Evolutionary conservation across 2,888 invertebrate genomes (phyloP).

Genomic region (Aethes cnicana): DNA sequence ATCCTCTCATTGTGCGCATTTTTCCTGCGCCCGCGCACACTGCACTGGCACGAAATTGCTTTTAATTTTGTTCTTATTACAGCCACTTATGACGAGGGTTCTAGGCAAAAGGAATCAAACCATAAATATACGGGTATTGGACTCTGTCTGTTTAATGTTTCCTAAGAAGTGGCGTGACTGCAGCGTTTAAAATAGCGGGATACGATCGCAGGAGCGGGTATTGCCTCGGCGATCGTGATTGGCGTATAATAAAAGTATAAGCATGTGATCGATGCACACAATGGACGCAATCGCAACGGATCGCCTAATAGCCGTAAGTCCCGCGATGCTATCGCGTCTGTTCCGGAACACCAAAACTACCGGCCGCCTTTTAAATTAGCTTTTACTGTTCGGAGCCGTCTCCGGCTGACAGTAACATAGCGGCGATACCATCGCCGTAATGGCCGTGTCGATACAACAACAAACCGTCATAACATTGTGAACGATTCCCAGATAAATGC

Average conservation of each 20-base stretch:
- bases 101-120: constrained; percentile 28
- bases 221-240: constrained; percentile 6
- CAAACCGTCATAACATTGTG: constrained; percentile 29
- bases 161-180: not conserved
- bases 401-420: constrained; percentile 29
- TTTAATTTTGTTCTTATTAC: constrained; percentile 35
- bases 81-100: constrained; percentile 26
- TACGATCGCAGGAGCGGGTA: constrained; percentile 4
- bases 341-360: constrained; percentile 31
- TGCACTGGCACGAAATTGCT: constrained; percentile 29
- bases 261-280: constrained; percentile 21
- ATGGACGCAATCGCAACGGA: constrained; percentile 17
- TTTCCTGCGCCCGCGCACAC: constrained; percentile 33
- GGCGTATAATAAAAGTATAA: constrained; percentile 18
- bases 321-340: constrained; percentile 27
- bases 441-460: constrained; percentile 31
- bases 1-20: constrained; percentile 37
- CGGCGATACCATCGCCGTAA: constrained; percentile 31
- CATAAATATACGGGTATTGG: constrained; percentile 22
- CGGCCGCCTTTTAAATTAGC: constrained; percentile 31
- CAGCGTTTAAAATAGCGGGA: constrained; percentile 7
- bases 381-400: constrained; percentile 26
- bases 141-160: not conserved
- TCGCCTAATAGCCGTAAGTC: constrained; percentile 5
- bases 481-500: constrained; percentile 30